phyloP scores from a whole-genome alignment of 2,888 invertebrate genomes.

The Charanyca ferruginea region DNA sequence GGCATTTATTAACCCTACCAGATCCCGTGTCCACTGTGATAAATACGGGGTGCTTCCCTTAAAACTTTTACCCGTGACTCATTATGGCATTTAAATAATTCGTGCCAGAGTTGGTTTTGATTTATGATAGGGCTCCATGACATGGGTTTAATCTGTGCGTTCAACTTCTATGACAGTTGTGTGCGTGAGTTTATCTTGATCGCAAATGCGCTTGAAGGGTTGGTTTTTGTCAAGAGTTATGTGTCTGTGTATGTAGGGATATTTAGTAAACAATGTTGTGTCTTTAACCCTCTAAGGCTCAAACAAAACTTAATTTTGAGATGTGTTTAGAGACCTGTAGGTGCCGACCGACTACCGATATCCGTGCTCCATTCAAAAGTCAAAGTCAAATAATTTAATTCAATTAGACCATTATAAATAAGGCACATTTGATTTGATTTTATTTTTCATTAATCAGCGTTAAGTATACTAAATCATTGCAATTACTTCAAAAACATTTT shows the following conservation, averaged over 20 bases:
- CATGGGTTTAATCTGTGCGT: slow-evolving; percentile 79
- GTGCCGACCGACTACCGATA: no score
- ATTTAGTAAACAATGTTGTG: slow-evolving; percentile 18
- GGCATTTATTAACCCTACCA: slow-evolving; percentile 88
- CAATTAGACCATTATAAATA: no score
- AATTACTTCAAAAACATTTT: no score
- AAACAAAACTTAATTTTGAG: no score
- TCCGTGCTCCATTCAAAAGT: no score
- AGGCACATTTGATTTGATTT: no score
- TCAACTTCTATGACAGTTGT: slow-evolving; percentile 71
- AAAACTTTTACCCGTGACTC: slow-evolving; percentile 86
- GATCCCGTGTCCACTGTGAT: slow-evolving; percentile 85
- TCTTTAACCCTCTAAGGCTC: not conserved
- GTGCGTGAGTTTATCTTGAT: slow-evolving; percentile 71
- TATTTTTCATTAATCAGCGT: no score
- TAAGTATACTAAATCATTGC: no score
- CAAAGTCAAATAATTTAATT: no score
- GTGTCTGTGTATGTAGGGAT: slow-evolving; percentile 9
- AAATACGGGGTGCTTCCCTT: slow-evolving; percentile 84
- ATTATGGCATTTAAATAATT: slow-evolving; percentile 91
- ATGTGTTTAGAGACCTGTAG: no score
- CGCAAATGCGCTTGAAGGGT: slow-evolving; percentile 66
- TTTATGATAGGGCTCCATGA: slow-evolving; percentile 85
- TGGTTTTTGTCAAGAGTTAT: slow-evolving; percentile 57
- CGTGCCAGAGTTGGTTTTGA: slow-evolving; percentile 82